Evolutionary conservation across 1,140 invertebrate species (phyloP).

Genomic region (Venturia canescens): DNA sequence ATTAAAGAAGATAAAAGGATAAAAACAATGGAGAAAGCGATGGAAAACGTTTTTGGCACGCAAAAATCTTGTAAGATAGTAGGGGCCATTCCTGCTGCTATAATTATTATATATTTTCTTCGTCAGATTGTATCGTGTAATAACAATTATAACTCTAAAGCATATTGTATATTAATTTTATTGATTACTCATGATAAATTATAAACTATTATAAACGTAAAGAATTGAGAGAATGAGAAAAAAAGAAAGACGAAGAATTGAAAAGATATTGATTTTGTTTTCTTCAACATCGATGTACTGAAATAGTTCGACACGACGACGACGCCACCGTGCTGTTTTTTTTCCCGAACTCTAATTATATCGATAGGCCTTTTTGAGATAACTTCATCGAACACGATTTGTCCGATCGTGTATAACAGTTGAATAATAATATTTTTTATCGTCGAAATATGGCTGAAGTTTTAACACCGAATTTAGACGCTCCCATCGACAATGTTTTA

Average conservation of each 20-base stretch:
- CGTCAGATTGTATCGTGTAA: conserved; percentile 70
- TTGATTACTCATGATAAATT: conserved; percentile 71
- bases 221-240: conserved; percentile 43
- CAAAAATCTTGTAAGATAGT: conserved; percentile 75
- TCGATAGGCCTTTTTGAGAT: conserved; percentile 24
- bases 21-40: conserved; percentile 37
- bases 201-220: conserved; percentile 69
- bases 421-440: not conserved
- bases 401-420: not conserved
- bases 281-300: not conserved
- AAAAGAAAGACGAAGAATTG: conserved; percentile 58
- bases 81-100: conserved; percentile 75
- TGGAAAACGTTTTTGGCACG: conserved; percentile 72
- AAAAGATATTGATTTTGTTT: conserved; percentile 48
- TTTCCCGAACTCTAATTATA: conserved; percentile 18
- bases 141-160: conserved; percentile 71
- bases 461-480: not conserved
- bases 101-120: conserved; percentile 70
- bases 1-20: conserved; percentile 47
- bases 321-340: no score
- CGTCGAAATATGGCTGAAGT: not conserved
- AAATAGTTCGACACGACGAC: not conserved
- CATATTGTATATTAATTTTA: conserved; percentile 76
- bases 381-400: conserved; percentile 6
- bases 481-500: not conserved